These are phyloP conservation scores for Tolmerus cingulatus DNA, from an alignment of 2,888 invertebrate species.

Conservation along the genomic window DNA sequence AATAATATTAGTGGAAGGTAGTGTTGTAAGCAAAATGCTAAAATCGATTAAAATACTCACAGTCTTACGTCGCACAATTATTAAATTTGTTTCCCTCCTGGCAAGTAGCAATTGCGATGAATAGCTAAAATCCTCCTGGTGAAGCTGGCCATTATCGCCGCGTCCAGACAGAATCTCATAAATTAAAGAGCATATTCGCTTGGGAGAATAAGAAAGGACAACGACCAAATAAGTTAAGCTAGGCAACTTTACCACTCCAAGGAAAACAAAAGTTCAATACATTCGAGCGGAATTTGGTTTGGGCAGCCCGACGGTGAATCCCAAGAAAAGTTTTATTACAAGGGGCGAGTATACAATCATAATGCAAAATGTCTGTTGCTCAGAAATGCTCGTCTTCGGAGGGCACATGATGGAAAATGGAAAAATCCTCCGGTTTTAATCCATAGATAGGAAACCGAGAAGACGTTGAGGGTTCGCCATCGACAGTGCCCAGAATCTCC, in stretches of 20 bases:
- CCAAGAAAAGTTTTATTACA: not conserved
- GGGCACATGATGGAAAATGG: not conserved
- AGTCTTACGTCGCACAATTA: not conserved
- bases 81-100: not conserved
- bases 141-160: not conserved
- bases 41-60: not conserved
- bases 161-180: slow-evolving; percentile 38
- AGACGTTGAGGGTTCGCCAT: not conserved
- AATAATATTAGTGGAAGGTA: too few species aligned
- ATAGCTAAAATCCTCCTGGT: not conserved
- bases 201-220: not conserved
- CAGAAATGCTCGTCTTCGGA: not conserved
- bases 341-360: not conserved
- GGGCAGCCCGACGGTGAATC: not conserved
- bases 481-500: not conserved
- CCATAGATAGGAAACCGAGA: not conserved
- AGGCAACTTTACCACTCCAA: not conserved
- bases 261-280: not conserved
- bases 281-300: not conserved
- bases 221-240: slow-evolving; percentile 14
- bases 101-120: not conserved
- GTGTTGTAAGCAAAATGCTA: not conserved
- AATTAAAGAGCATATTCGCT: slow-evolving; percentile 14
- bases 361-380: not conserved
- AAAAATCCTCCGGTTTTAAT: not conserved